Evolutionary conservation across 2,113 vertebrate genomes (phyloP).

Genomic region (Cebidichthys violaceus): DNA sequence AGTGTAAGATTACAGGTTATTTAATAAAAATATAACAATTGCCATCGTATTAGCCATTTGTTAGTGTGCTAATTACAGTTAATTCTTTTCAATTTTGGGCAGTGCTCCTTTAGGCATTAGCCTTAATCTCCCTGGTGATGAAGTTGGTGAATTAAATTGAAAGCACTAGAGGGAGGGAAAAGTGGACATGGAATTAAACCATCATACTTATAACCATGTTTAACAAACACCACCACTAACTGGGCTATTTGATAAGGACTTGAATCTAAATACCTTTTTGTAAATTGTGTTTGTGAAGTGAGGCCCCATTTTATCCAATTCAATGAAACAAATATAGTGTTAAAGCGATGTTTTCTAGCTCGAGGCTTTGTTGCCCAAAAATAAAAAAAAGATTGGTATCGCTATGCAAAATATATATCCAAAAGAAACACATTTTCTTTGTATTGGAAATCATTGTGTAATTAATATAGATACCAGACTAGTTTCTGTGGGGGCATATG

Average conservation of each 20-base stretch:
- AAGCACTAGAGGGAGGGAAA: conserved; percentile 55
- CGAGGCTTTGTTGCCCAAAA: background rate
- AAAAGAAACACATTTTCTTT: background rate
- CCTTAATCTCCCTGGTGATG: conserved; percentile 82
- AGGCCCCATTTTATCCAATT: conserved; percentile 17
- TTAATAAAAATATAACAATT: conserved; percentile 79
- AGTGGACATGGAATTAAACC: conserved; percentile 75
- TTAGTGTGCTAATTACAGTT: conserved; percentile 83
- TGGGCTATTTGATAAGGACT: conserved; percentile 38
- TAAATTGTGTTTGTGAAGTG: conserved; percentile 24
- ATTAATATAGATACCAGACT: conserved; percentile 43
- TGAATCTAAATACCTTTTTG: conserved; percentile 34
- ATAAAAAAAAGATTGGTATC: background rate
- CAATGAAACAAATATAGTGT: background rate
- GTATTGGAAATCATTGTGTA: conserved; percentile 35
- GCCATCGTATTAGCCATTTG: conserved; percentile 80
- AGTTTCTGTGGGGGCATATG: background rate
- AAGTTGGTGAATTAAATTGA: conserved; percentile 78
- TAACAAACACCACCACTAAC: conserved; percentile 58
- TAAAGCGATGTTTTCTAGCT: background rate
- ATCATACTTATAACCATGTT: conserved; percentile 60
- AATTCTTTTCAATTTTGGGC: conserved; percentile 84
- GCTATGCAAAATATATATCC: background rate
- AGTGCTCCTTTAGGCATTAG: conserved; percentile 82
- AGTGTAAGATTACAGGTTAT: conserved; percentile 78